A percentile compares a stretch with the other conserved stretches of the same genome.
Conservation (phyloP, 1,140 invertebrate genomes). For the Gryon sp. region DNA sequence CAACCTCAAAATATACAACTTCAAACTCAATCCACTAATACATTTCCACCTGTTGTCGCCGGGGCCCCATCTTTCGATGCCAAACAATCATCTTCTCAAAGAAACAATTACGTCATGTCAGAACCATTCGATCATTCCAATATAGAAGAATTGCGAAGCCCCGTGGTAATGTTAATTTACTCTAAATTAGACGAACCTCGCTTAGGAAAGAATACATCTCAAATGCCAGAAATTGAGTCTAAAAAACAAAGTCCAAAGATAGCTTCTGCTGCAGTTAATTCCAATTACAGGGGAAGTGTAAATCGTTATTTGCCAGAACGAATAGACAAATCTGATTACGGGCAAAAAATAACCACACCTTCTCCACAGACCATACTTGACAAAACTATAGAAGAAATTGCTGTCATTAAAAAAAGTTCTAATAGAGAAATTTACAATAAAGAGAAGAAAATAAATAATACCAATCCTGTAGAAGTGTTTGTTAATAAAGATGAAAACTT, state of each 20-base stretch:
- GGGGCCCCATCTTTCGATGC: constrained; percentile 1
- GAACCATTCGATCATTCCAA: constrained; percentile 4
- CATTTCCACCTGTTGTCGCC: constrained; percentile 39
- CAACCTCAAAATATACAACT: too few relatives aligned
- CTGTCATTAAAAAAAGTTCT: too few relatives aligned
- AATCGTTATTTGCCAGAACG: constrained; percentile 45
- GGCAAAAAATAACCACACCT: too few relatives aligned
- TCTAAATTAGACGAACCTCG: constrained; percentile 40
- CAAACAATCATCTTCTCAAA: neutral
- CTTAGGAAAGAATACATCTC: neutral
- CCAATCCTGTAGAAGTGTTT: neutral
- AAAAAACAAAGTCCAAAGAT: constrained; percentile 4
- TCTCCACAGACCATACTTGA: too few relatives aligned
- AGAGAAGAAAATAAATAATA: constrained; percentile 7
- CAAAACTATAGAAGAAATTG: too few relatives aligned
- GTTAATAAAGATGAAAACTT: constrained; percentile 1
- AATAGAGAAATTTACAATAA: too few relatives aligned
- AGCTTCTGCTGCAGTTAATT: neutral
- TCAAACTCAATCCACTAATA: constrained; percentile 30
- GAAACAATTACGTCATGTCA: constrained; percentile 15
- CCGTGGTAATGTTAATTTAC: constrained; percentile 48
- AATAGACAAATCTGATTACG: too few relatives aligned
- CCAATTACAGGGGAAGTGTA: constrained; percentile 20
- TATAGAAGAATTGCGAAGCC: constrained; percentile 36
- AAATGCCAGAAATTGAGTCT: neutral